Conservation (phyloP, 2,113 vertebrate species). For the Hyaena hyaena region DNA sequence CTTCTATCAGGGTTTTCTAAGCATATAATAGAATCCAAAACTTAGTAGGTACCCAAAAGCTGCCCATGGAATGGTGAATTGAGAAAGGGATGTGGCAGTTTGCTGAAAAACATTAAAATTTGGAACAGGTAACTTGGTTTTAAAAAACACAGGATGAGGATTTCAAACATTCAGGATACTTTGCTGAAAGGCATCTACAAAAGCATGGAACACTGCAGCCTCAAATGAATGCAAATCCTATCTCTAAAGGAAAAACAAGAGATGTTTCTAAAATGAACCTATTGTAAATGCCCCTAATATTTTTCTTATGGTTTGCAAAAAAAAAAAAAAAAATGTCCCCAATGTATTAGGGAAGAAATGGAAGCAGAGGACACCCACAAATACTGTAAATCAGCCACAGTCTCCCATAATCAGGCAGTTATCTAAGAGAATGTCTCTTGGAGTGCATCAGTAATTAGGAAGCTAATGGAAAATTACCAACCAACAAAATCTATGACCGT, state of each 20-base stretch:
- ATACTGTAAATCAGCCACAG: neutral
- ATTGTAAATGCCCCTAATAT: neutral
- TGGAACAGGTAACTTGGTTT: neutral
- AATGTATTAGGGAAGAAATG: neutral
- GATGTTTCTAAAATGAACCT: neutral
- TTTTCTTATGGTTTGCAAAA: neutral
- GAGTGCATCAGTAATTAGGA: slow-evolving; percentile 58
- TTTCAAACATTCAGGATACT: slow-evolving; percentile 20
- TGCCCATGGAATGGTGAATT: neutral
- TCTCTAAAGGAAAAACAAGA: neutral
- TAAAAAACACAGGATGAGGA: neutral
- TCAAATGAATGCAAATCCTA: slow-evolving; percentile 40
- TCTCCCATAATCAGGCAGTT: neutral
- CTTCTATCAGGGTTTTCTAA: neutral
- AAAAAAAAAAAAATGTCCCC: neutral
- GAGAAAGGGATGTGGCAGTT: neutral
- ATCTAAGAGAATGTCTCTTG: neutral
- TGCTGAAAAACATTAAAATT: slow-evolving; percentile 25
- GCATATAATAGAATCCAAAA: neutral
- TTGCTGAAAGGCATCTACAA: slow-evolving; percentile 12
- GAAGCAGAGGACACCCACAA: slow-evolving; percentile 1
- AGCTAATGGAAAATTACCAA: slow-evolving; percentile 58
- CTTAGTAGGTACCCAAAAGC: neutral
- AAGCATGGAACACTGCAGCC: neutral
- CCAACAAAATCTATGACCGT: slow-evolving; percentile 60